phyloP scores from a whole-genome alignment of 1,140 invertebrate species.

The Halesus radiatus region DNA sequence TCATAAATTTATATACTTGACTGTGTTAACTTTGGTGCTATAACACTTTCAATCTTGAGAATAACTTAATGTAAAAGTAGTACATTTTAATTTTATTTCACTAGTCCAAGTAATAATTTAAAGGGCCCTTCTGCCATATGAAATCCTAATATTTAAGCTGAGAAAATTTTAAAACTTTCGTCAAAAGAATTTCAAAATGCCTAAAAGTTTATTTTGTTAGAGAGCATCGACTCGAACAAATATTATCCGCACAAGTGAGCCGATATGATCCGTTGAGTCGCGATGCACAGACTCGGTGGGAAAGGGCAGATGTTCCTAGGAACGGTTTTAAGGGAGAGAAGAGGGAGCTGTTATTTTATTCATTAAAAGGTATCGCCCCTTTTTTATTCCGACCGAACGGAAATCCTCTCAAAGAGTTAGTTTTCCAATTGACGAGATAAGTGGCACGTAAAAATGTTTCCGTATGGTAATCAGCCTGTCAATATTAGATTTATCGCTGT shows the following conservation, averaged over 20 bases:
- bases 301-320: conserved; percentile 35
- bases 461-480: conserved; percentile 10
- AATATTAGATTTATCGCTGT: conserved; percentile 28
- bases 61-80: too few species aligned
- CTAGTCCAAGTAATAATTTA: too few species aligned
- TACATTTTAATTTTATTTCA: too few species aligned
- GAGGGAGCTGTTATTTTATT: conserved; percentile 54
- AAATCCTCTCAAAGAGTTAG: conserved; percentile 38
- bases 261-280: conserved; percentile 1
- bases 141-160: too few species aligned
- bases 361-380: conserved; percentile 54
- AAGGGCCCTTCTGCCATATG: too few species aligned
- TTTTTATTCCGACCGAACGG: conserved; percentile 26
- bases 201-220: neutral
- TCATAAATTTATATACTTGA: too few species aligned
- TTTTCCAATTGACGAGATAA: conserved; percentile 30
- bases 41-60: too few species aligned
- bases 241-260: conserved; percentile 39
- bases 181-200: too few species aligned
- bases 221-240: conserved; percentile 44
- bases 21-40: too few species aligned
- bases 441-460: conserved; percentile 9
- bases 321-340: conserved; percentile 35
- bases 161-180: too few species aligned
- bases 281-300: conserved; percentile 23